Conservation (phyloP, 2,797 vertebrate species). For the Lutjanus campechanus region DNA sequence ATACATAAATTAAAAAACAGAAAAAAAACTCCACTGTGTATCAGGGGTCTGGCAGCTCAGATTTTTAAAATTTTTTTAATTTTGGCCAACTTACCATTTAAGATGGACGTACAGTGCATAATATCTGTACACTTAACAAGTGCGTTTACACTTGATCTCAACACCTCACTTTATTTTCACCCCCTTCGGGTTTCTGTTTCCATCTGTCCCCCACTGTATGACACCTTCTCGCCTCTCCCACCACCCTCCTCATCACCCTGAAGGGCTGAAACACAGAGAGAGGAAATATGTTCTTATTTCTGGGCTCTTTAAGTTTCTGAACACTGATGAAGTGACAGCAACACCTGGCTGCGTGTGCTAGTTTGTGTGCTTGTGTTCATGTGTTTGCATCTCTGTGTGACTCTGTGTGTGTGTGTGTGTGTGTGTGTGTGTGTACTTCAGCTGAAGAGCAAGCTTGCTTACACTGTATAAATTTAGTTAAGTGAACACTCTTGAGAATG, state of each 20-base stretch:
- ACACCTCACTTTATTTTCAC: slow-evolving; percentile 4
- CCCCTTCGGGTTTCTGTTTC: slow-evolving; percentile 2
- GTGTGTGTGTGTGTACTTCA: slow-evolving; percentile 17
- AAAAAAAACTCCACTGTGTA: not conserved
- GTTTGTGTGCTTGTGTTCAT: not conserved
- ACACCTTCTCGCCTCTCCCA: slow-evolving; percentile 31
- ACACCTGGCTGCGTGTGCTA: slow-evolving; percentile 43
- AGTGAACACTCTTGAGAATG: slow-evolving; percentile 53
- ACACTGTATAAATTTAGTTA: slow-evolving; percentile 57
- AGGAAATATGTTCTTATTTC: slow-evolving; percentile 34
- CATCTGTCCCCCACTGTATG: slow-evolving; percentile 7
- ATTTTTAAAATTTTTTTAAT: not conserved
- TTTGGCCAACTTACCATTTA: not conserved
- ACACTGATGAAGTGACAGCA: slow-evolving; percentile 49
- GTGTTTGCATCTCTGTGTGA: not conserved
- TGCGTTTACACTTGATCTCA: not conserved
- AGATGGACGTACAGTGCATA: not conserved
- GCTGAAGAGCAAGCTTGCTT: slow-evolving; percentile 45
- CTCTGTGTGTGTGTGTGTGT: slow-evolving; percentile 4
- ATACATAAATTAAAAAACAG: not conserved
- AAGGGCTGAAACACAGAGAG: slow-evolving; percentile 39
- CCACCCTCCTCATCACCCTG: not conserved
- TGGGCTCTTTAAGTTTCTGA: slow-evolving; percentile 35
- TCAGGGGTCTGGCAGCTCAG: too few relatives aligned
- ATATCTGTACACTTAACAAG: too few relatives aligned